A percentile compares a stretch with the other conserved stretches of the same genome.
Conservation (phyloP, 2,797 vertebrate genomes). For the Arremon aurantiirostris region DNA sequence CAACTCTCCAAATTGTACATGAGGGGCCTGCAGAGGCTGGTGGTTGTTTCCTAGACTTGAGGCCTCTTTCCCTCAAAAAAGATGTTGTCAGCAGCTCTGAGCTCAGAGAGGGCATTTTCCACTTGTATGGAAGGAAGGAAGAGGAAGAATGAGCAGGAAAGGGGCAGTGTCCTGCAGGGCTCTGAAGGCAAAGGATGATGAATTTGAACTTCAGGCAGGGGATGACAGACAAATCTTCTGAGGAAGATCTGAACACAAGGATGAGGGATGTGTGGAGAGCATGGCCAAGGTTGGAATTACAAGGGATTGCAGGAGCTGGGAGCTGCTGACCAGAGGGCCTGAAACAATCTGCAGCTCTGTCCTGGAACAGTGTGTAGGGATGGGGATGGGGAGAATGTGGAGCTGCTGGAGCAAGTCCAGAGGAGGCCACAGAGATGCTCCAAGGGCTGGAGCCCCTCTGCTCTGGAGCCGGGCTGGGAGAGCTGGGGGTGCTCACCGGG, state of each 20-base stretch:
- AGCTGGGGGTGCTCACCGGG: not conserved
- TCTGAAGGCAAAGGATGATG: slow-evolving; percentile 9
- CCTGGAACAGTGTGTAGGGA: not conserved
- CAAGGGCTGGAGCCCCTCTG: not conserved
- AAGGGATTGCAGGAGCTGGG: not conserved
- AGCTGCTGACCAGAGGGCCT: not conserved
- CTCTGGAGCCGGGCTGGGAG: not conserved
- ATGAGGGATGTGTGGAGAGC: not conserved
- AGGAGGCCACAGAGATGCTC: accelerated
- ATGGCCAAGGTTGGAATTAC: accelerated
- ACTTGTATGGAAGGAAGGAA: slow-evolving; percentile 62
- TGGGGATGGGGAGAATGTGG: not conserved
- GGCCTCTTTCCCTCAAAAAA: slow-evolving; percentile 21
- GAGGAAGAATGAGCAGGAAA: slow-evolving; percentile 61
- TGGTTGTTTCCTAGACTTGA: slow-evolving; percentile 33
- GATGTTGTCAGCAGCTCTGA: slow-evolving; percentile 5
- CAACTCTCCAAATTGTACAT: slow-evolving; percentile 13
- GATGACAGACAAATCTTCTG: not conserved
- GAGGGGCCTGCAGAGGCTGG: slow-evolving; percentile 32
- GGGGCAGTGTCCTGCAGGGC: not conserved
- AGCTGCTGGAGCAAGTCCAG: accelerated
- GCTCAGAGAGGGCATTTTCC: slow-evolving; percentile 25
- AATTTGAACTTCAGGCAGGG: not conserved
- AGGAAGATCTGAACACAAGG: not conserved
- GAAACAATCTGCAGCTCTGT: not conserved